Percentiles rank a stretch among this genome's conserved stretches.
Conservation (phyloP, 2,888 invertebrate species). For the Drosophila gaucha region DNA sequence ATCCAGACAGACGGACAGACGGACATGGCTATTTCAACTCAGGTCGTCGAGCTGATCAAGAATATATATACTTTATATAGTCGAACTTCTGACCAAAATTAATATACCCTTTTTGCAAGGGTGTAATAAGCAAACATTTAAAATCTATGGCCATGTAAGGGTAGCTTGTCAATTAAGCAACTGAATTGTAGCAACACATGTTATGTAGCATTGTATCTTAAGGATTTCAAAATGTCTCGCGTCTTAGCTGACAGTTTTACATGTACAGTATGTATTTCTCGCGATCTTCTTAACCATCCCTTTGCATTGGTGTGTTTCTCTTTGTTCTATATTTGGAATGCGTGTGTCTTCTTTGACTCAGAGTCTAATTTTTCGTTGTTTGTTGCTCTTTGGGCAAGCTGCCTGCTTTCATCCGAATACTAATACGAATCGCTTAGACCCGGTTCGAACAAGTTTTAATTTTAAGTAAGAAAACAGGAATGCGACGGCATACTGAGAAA, state of each 20-base stretch:
- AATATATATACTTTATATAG: no score
- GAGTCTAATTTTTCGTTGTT: conserved; percentile 31
- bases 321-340: conserved; percentile 65
- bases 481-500: conserved; percentile 41
- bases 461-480: conserved; percentile 51
- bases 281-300: conserved; percentile 6
- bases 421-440: conserved; percentile 30
- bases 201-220: conserved; percentile 16
- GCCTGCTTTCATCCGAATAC: conserved; percentile 43
- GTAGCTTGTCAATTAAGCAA: conserved; percentile 20
- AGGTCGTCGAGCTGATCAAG: no score
- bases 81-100: no score
- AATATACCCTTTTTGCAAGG: no score
- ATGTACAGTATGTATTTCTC: conserved; percentile 36
- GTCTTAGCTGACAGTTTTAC: conserved; percentile 56
- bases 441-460: conserved; percentile 61
- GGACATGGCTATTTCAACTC: no score
- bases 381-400: conserved; percentile 6
- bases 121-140: no score
- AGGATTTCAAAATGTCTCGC: conserved; percentile 63
- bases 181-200: conserved; percentile 36
- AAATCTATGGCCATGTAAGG: conserved; percentile 55
- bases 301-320: conserved; percentile 24
- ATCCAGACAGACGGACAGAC: no score
- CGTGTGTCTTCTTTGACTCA: conserved; percentile 26